phyloP scores from a whole-genome alignment of 2,113 vertebrate species.

The Sebastes schlegelii region DNA sequence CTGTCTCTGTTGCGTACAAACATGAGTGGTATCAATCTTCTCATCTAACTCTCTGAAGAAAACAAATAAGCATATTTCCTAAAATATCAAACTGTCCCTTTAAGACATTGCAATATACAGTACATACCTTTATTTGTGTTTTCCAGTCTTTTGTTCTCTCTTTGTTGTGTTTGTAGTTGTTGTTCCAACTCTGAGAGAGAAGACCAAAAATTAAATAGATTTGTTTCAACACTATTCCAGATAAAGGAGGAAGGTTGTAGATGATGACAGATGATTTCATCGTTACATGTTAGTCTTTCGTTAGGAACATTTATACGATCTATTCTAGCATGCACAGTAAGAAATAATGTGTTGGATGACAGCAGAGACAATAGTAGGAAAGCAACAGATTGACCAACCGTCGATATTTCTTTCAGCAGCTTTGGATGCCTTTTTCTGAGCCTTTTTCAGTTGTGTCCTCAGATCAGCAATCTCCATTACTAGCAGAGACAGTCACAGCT shows the following conservation, averaged over 20 bases:
- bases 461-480: conserved; percentile 51
- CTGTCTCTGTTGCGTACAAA: not conserved
- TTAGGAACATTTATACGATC: not conserved
- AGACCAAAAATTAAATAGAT: not conserved
- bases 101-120: not conserved
- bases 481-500: conserved; percentile 31
- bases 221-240: too few relatives aligned
- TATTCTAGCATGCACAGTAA: not conserved
- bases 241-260: too few relatives aligned
- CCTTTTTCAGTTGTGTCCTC: not conserved
- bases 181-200: conserved; percentile 43
- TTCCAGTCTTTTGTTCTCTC: conserved; percentile 42
- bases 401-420: not conserved
- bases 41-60: not conserved
- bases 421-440: not conserved
- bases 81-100: not conserved
- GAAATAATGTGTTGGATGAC: not conserved
- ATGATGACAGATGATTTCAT: not conserved
- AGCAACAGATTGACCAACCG: conserved; percentile 37
- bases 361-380: not conserved
- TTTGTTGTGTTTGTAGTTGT: conserved; percentile 23
- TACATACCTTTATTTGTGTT: conserved; percentile 44
- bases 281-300: not conserved
- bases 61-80: not conserved
- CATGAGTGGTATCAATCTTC: not conserved